Conservation (phyloP, 2,888 invertebrate genomes). For the Elegia similella region DNA sequence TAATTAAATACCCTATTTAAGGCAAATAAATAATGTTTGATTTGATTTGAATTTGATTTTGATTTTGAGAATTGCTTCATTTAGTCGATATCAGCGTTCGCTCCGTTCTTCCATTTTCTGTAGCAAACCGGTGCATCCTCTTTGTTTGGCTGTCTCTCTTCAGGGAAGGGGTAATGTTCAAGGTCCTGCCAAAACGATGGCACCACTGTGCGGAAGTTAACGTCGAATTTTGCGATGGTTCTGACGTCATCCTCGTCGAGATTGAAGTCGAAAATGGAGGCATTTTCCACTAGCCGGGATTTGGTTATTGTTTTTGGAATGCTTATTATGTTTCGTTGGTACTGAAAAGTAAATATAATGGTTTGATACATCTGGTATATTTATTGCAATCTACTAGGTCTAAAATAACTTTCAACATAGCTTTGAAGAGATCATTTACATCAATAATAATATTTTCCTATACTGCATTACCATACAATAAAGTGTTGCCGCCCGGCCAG, state of each 20-base stretch:
- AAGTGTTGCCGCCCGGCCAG: too few species aligned
- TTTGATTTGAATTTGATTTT: too few species aligned
- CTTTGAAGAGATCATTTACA: too few species aligned
- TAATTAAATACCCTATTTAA: too few species aligned
- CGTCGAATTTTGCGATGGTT: conserved; percentile 50
- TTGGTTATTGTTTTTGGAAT: conserved; percentile 61
- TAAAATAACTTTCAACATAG: too few species aligned
- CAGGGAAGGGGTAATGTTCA: conserved; percentile 48
- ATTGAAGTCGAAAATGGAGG: conserved; percentile 60
- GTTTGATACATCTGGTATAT: too few species aligned
- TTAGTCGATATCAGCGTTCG: conserved; percentile 39
- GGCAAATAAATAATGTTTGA: too few species aligned
- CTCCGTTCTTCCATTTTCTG: conserved; percentile 47
- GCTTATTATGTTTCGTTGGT: conserved; percentile 51
- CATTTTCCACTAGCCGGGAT: conserved; percentile 54
- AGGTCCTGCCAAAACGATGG: conserved; percentile 50
- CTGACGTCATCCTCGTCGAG: conserved; percentile 46
- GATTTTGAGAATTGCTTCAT: too few species aligned
- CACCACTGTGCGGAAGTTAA: conserved; percentile 46
- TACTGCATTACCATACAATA: too few species aligned
- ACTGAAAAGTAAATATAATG: conserved; percentile 41
- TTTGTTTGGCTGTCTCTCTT: conserved; percentile 32
- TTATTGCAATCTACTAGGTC: too few species aligned
- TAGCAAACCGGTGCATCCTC: conserved; percentile 35
- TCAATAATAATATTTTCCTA: too few species aligned